A percentile compares a stretch with the other conserved stretches of the same genome.
Evolutionary conservation across 2,113 vertebrate species (phyloP).

Genomic region (Carettochelys insculpta): DNA sequence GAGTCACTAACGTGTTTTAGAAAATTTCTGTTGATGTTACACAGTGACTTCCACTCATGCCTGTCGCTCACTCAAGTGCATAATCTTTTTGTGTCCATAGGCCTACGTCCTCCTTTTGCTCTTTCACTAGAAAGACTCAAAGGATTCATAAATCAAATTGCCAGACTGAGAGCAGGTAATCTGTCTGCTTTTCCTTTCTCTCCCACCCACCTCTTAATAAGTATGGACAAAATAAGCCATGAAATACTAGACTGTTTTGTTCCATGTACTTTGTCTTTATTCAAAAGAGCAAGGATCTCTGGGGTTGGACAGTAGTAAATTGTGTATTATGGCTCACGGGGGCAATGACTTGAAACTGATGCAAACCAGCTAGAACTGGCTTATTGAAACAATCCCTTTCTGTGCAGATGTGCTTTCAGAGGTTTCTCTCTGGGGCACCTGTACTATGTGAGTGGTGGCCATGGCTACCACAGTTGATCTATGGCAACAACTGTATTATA

Average conservation of each 20-base stretch:
- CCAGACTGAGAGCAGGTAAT: slow-evolving; percentile 46
- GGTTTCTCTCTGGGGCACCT: neutral
- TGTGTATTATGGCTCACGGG: neutral
- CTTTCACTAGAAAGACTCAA: accelerated
- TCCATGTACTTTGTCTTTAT: neutral
- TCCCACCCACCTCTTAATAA: neutral
- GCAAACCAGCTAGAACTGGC: neutral
- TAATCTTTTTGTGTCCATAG: neutral
- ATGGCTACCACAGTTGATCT: neutral
- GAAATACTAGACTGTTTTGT: accelerated
- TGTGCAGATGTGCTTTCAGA: neutral
- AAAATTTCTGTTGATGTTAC: neutral
- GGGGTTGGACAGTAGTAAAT: neutral
- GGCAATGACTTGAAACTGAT: neutral
- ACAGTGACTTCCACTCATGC: neutral
- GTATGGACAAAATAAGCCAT: neutral
- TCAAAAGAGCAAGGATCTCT: neutral
- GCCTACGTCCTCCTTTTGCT: neutral
- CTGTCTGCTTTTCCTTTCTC: neutral
- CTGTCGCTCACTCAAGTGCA: neutral
- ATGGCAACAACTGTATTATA: neutral
- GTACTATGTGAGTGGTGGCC: neutral
- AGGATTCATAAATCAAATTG: neutral
- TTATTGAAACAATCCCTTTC: neutral
- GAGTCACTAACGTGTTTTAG: neutral